Conservation (phyloP, 2,113 vertebrate genomes). For the Formicarius rufipectus region DNA sequence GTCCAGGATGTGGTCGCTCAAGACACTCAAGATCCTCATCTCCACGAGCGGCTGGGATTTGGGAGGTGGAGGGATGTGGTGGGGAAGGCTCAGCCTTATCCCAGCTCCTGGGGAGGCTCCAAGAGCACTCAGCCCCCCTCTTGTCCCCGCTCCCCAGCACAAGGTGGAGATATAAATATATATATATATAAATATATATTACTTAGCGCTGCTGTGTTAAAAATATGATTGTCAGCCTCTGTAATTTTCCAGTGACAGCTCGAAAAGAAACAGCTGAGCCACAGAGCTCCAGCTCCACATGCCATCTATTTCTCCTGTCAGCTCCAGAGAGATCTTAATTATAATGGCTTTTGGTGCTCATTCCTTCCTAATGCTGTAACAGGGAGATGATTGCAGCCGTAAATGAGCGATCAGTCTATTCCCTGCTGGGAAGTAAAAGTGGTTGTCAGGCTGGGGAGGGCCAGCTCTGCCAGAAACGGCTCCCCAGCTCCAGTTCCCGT, state of each 20-base stretch:
- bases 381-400: constrained; percentile 24
- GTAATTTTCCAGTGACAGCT: constrained; percentile 72
- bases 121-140: accelerated
- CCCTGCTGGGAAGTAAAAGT: constrained; percentile 33
- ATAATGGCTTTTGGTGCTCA: constrained; percentile 66
- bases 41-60: accelerated
- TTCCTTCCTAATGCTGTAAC: constrained; percentile 45
- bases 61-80: accelerated
- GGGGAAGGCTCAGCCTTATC: background rate
- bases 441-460: constrained; percentile 51
- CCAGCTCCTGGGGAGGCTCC: accelerated
- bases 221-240: constrained; percentile 73
- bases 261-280: constrained; percentile 76
- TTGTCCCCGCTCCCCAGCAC: background rate
- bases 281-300: constrained; percentile 56
- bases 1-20: background rate
- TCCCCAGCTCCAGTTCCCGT: background rate
- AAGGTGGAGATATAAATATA: background rate
- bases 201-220: constrained; percentile 74
- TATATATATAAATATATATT: constrained; percentile 69
- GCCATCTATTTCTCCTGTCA: constrained; percentile 70
- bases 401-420: constrained; percentile 47
- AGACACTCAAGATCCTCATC: background rate
- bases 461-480: background rate
- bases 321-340: constrained; percentile 75